Base-by-base conservation (phyloP, 1,140 invertebrate species). In the Dryas iulia region DNA sequence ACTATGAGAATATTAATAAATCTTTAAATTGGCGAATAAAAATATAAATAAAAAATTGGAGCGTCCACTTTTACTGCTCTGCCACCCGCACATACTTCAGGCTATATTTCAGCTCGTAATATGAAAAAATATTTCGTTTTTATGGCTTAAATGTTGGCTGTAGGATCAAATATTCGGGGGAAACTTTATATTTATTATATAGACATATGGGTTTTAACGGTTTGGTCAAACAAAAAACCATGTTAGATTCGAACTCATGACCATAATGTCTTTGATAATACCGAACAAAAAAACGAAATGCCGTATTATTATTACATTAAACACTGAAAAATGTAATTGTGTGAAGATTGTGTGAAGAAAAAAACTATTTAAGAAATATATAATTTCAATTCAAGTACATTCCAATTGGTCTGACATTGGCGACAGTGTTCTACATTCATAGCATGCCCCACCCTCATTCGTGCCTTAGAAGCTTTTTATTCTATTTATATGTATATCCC, bases 401-500 rank as follows among this genome's bases (percentile, higher is more conserved):
- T 7, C 39, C 39, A 18, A 47, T 47, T 47, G 39, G 39, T 47
- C 8, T 11, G 23, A 31, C n/a, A 66, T 66, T 66, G 24, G 31
- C 64, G 33, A 56, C 64, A 58, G 35, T 58, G 56, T 31, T 47
- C 11, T 18, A 52, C 33, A 39, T 39, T 39, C 58, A 61, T 47
- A 61, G 59, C 59, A 61, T 61, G 59, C 35, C 35, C 39, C 59
- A 61, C 59, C 57, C 57, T 1, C 39, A 33, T 47, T 47, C 33
- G 14, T 28, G 59, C 33, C 23, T 61, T 61, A 47, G 59, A 26
- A 24, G 59, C 59, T 61, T 61, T 59, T 35, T 26, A 61, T 52
- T 61, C 59, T 39, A 18, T 52, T 31, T 60, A n/a, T 39, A n/a
- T 18, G n/a, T 59, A 25, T 59, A 59, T 35, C 18, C 33, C 21